phyloP scores from a whole-genome alignment of 2,888 invertebrate genomes.

The Tanytarsus gracilentus region DNA sequence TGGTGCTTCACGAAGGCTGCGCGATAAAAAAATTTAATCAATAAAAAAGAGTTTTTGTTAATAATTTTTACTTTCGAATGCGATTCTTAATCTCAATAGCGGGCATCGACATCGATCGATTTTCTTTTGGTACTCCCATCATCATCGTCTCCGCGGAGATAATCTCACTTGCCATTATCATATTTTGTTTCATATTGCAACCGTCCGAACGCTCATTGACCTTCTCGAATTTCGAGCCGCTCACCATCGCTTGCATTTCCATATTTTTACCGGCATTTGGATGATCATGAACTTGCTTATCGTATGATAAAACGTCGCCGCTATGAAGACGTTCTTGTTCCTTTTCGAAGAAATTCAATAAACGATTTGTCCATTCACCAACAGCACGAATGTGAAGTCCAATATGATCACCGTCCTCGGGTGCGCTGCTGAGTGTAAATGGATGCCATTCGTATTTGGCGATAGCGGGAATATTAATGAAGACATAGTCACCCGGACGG shows the following conservation, averaged over 20 bases:
- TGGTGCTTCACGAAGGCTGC: slow-evolving; percentile 58
- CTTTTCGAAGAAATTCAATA: slow-evolving; percentile 75
- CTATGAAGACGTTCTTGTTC: slow-evolving; percentile 68
- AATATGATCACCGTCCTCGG: slow-evolving; percentile 85
- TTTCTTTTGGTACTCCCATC: neutral
- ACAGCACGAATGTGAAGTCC: slow-evolving; percentile 90
- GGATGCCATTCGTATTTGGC: slow-evolving; percentile 96
- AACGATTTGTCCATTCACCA: slow-evolving; percentile 87
- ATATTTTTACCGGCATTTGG: slow-evolving; percentile 8
- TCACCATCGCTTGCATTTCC: slow-evolving; percentile 8
- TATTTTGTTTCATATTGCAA: slow-evolving; percentile 35
- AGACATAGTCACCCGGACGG: slow-evolving; percentile 88
- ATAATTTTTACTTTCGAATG: neutral
- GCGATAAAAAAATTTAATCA: slow-evolving; percentile 31
- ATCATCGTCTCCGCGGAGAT: slow-evolving; percentile 46
- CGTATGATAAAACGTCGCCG: slow-evolving; percentile 48
- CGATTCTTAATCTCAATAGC: neutral
- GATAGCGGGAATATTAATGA: slow-evolving; percentile 83
- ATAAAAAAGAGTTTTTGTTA: neutral
- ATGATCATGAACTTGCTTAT: slow-evolving; percentile 31
- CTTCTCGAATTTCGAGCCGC: slow-evolving; percentile 33
- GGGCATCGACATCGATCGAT: neutral
- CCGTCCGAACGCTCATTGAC: slow-evolving; percentile 38
- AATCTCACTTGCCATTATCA: slow-evolving; percentile 38
- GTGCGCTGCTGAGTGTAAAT: slow-evolving; percentile 92